Evolutionary conservation across 2,113 vertebrate genomes (phyloP), one percentile per base, ranked within the genome.

Genomic region (Emydura subglobosa): DNA sequence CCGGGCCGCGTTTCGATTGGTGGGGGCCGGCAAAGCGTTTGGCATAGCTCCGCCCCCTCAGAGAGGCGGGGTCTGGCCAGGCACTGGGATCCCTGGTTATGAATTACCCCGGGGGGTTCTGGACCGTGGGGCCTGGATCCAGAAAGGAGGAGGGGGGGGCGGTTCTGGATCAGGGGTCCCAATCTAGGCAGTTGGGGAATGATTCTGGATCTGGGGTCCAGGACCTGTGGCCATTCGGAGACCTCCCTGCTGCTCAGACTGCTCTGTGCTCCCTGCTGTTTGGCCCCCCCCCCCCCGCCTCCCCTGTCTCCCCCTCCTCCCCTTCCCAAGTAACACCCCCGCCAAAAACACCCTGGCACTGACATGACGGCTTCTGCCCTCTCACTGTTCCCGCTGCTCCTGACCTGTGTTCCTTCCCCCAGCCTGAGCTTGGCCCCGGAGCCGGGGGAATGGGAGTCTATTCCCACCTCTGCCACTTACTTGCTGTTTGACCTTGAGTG

Each of bases 21-120:
- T 0, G 0, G 13, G 0, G 0, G 13, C 1, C 1, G 31, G 0
- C 1, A 1, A 3, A 1, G 0, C 16, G 1, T 3, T 95, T 92
- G 93, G 76, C 93, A 94, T 94, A 84, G 1, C 2, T 50, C 29
- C 93, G 59, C 94, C 92, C 24, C 24, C 16, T 5, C 0, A 21
- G 50, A 25, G 13, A 21, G 91, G 39, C 74, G 13, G 13, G 31
- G 25, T n/a, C 29, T 49, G 51, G 51, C 51, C 5, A 59, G 78
- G 74, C 44, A 21, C 86, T 79, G 78, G 27, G 79, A 25, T 61
- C 22, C 61, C 51, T 53, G 25, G 10, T 16, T 53, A 27, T 29
- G 68, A 42, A 29, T 65, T 22, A 50, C 34, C 7, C 72, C n/a
- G 50, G 4, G 39, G 47, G 10, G 82, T 4, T 44, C 53, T 49